Evolutionary conservation across 1,140 invertebrate genomes (phyloP), one percentile per base, ranked within the genome.

Genomic region (Drosophila kurseongensis): DNA sequence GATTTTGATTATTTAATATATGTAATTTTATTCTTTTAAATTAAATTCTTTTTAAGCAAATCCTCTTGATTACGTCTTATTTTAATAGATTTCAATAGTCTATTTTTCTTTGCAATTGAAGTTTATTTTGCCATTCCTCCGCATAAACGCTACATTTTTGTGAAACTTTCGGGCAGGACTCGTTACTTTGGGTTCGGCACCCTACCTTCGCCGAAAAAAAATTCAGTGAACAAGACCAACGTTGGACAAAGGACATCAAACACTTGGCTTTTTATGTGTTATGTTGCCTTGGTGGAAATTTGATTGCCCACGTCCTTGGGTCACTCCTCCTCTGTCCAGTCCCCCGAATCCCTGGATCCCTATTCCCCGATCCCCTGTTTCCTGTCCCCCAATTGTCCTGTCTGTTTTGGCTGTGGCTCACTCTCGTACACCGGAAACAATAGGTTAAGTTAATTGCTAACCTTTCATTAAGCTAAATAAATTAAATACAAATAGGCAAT

Each of bases 181-280:
- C 44, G 44, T 47, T 27, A 23, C 16, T 4, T 47, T 47, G 23
- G 13, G 41, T 58, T 58, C n/a, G 48, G 36, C 40, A 35, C 51
- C 45, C 35, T 12, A 66, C 16, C 47, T 52, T 47, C 50, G 4
- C 5, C 8, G 29, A 38, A 63, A 62, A 48, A 29, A 0, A n/a
- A 44, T 16, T 3, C 7, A 18, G 6, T 10, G 16, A 18, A 32
- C 55, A 48, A 32, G 45, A 56, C 48, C 35, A 32, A 62, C 69
- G 38, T 38, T 75, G 51, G 72, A 74, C 71, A 75, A 75, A 75
- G 71, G 72, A 75, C 72, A 65, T 75, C 72, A 75, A 75, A 75
- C 72, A 75, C 72, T 73, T 73, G 69, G 68, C 68, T 72, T 59
- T 73, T 60, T 73, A 59, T 72, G 68, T 71, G 65, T 59, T 50